Base-by-base conservation (phyloP, 2,888 invertebrate genomes). In the Mimachlamys varia region DNA sequence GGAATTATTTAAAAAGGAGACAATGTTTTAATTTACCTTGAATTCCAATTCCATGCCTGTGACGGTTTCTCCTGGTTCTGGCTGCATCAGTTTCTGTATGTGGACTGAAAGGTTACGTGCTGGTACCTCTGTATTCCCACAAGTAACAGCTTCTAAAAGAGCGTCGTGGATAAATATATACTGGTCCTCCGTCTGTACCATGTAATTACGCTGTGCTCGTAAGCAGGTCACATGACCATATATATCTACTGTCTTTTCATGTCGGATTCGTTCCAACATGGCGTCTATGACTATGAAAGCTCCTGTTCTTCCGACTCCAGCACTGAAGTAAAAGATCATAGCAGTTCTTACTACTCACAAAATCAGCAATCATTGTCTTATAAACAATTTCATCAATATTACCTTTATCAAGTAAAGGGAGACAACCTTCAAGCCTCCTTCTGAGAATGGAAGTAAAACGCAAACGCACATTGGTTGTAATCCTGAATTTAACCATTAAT, bases 131-230 rank as follows among this genome's bases (percentile, higher is more conserved):
- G 99, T 99, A 95, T 98, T 98, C 0, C 99, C 99, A 96, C 99
- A 99, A 92, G 99, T 98, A 13, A 99, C 99, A 7, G 99, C 99
- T 97, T 99, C 99, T 90, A 99, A 97, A 38, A 99, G 94, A 3
- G 99, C 99, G 96, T 99, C 99, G 96, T 99, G 99, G 94, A 99
- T 99, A 97, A 99, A 99, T 94, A 99, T 99, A 97, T 99, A 99
- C 97, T 99, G 99, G 97, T 99, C 99, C 97, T 99, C 99, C 27
- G 99, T 99, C 94, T 97, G 97, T 50, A 99, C 99, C 99, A 99
- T 99, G 97, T 99, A 99, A 97, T 99, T 99, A 90, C 99, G 98
- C 97, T 99, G 99, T 44, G 99, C 99, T 92, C 99, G 98, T 93
- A 99, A 97, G 96, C 99, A 99, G 22, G 99, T 99, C 62, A 99